A percentile compares a stretch with the other conserved stretches of the same genome.
These are phyloP conservation scores for Clusia tigrina DNA, from an alignment of 2,888 invertebrate genomes.

Conservation along the genomic window DNA sequence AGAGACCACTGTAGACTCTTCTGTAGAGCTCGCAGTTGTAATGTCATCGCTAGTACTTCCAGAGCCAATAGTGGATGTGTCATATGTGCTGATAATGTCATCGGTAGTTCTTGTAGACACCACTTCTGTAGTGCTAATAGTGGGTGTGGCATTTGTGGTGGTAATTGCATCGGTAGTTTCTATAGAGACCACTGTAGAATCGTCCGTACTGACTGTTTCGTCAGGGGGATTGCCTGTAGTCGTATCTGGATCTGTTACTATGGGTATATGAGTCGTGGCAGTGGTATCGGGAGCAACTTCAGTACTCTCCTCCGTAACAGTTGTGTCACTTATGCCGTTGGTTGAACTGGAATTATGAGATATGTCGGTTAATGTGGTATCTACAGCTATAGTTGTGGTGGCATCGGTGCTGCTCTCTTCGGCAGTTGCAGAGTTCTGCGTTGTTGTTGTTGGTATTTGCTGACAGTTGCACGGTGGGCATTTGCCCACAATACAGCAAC, in stretches of 20 bases:
- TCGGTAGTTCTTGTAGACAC: background rate
- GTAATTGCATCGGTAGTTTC: constrained; percentile 5
- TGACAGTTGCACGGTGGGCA: constrained; percentile 39
- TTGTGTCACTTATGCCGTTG: background rate
- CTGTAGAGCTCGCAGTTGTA: background rate
- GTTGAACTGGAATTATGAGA: background rate
- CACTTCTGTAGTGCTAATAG: no score
- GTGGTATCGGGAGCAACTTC: constrained; percentile 1
- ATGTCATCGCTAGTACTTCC: background rate
- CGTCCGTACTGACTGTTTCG: background rate
- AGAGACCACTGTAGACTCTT: background rate
- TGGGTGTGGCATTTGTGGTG: constrained; percentile 7
- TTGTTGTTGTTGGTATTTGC: background rate
- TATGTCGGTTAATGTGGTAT: background rate
- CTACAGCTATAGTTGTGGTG: background rate
- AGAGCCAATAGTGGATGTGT: background rate
- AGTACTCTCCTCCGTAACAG: no score
- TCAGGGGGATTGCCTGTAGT: background rate
- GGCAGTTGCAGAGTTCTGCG: background rate
- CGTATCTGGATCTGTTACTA: background rate
- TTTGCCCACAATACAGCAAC: constrained; percentile 31
- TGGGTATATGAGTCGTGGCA: no score
- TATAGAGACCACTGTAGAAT: background rate
- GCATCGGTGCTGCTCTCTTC: background rate
- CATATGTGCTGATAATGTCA: background rate